Conservation (phyloP, 1,140 invertebrate species). For the Agrypnia vestita region DNA sequence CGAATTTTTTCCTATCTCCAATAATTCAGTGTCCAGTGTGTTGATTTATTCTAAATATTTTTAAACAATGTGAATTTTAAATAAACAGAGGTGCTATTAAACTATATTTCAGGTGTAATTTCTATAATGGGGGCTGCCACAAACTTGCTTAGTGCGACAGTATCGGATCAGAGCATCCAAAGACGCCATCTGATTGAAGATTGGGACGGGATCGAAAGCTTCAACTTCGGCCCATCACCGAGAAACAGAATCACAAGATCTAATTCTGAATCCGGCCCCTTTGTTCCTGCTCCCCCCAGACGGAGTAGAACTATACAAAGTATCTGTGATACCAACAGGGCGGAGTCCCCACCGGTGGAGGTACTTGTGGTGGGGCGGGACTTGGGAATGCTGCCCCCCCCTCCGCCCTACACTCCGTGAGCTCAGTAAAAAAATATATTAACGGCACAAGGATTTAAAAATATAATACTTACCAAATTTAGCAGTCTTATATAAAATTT, state of each 20-base stretch:
- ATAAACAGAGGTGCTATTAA: background rate
- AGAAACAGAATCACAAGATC: background rate
- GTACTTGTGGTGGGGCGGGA: constrained; percentile 28
- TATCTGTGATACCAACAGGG: constrained; percentile 8
- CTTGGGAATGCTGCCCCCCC: constrained; percentile 61
- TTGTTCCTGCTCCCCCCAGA: constrained; percentile 22
- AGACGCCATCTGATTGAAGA: constrained; percentile 61
- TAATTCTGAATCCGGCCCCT: constrained; percentile 22
- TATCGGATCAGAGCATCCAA: constrained; percentile 48
- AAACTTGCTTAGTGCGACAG: constrained; percentile 61
- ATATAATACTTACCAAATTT: constrained; percentile 28
- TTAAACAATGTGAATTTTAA: no score
- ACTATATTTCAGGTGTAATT: constrained; percentile 61
- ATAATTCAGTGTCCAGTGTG: no score
- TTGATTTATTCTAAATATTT: no score
- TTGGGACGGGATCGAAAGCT: constrained; percentile 63
- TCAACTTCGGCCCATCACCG: constrained; percentile 56
- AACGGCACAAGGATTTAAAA: background rate
- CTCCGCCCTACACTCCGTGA: constrained; percentile 65
- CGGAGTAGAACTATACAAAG: constrained; percentile 46
- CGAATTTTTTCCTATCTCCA: no score
- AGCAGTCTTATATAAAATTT: background rate
- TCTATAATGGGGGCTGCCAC: constrained; percentile 64
- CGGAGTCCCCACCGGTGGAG: background rate
- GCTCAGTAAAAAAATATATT: background rate